Evolutionary conservation across 2,797 vertebrate species (phyloP).

Genomic region (Mallotus villosus): DNA sequence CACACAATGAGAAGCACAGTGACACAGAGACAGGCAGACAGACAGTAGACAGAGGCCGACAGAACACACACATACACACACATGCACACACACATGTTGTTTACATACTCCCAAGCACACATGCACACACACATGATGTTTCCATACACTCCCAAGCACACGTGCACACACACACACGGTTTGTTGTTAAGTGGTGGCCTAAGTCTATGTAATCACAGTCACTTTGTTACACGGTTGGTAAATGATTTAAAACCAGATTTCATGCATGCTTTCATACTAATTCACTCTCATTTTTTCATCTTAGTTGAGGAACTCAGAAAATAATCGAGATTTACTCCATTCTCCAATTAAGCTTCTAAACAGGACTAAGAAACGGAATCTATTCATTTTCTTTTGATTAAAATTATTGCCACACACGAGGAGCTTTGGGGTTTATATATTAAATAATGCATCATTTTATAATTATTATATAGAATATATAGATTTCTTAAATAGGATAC

Average conservation of each 20-base stretch:
- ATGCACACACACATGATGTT: slow-evolving; percentile 15
- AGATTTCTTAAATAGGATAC: slow-evolving; percentile 82
- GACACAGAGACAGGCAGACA: not conserved
- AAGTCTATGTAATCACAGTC: slow-evolving; percentile 68
- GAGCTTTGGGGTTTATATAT: slow-evolving; percentile 82
- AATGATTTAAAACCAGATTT: slow-evolving; percentile 76
- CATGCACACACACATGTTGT: slow-evolving; percentile 14
- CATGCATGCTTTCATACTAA: slow-evolving; percentile 76
- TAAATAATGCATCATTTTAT: slow-evolving; percentile 85
- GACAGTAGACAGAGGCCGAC: slow-evolving; percentile 13
- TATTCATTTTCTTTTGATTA: slow-evolving; percentile 83
- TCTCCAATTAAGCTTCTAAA: slow-evolving; percentile 77
- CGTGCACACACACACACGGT: slow-evolving; percentile 21
- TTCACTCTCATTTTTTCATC: slow-evolving; percentile 67
- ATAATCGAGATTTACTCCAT: slow-evolving; percentile 68
- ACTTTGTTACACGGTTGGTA: slow-evolving; percentile 66
- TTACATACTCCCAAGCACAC: no score
- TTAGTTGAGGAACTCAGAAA: slow-evolving; percentile 66
- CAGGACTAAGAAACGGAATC: slow-evolving; percentile 73
- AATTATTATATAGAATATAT: slow-evolving; percentile 88
- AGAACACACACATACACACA: slow-evolving; percentile 11
- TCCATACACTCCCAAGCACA: not conserved
- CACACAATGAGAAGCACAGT: not conserved
- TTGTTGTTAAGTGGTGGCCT: slow-evolving; percentile 64
- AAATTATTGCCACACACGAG: slow-evolving; percentile 77